phyloP scores from a whole-genome alignment of 2,888 invertebrate genomes.

The Marronus borbonicus region DNA sequence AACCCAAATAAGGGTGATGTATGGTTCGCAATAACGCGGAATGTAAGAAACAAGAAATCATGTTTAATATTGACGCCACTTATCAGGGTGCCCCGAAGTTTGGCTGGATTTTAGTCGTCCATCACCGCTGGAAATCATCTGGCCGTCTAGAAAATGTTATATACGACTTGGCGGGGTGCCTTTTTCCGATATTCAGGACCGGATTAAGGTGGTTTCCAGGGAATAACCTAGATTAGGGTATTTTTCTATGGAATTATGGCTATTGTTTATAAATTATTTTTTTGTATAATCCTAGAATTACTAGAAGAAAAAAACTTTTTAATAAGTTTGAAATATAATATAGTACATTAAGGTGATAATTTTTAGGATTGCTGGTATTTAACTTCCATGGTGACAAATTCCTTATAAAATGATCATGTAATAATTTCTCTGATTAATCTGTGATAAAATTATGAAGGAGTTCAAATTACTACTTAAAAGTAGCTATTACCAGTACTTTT shows the following conservation, averaged over 20 bases:
- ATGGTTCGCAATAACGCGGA: conserved; percentile 66
- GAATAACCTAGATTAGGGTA: neutral
- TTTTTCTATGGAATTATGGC: no score
- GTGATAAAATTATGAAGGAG: no score
- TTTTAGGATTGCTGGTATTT: no score
- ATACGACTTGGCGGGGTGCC: conserved; percentile 63
- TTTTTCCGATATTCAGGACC: conserved; percentile 55
- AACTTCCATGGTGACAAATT: no score
- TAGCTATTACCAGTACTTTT: no score
- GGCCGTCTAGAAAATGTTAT: conserved; percentile 67
- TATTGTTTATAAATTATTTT: neutral
- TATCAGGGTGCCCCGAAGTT: conserved; percentile 63
- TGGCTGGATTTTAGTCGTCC: conserved; percentile 69
- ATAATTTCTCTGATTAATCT: no score
- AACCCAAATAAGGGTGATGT: conserved; percentile 67
- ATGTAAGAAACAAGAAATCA: conserved; percentile 69
- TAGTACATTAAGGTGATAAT: no score
- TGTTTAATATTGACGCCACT: conserved; percentile 69
- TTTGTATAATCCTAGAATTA: no score
- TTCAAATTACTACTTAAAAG: no score
- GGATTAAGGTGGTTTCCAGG: conserved; percentile 44
- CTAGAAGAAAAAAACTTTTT: no score
- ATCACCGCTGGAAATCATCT: conserved; percentile 69
- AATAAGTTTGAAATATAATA: no score
- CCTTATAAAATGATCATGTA: no score